Evolutionary conservation across 1,140 invertebrate species (phyloP).

Genomic region (Heterodera carotae): DNA sequence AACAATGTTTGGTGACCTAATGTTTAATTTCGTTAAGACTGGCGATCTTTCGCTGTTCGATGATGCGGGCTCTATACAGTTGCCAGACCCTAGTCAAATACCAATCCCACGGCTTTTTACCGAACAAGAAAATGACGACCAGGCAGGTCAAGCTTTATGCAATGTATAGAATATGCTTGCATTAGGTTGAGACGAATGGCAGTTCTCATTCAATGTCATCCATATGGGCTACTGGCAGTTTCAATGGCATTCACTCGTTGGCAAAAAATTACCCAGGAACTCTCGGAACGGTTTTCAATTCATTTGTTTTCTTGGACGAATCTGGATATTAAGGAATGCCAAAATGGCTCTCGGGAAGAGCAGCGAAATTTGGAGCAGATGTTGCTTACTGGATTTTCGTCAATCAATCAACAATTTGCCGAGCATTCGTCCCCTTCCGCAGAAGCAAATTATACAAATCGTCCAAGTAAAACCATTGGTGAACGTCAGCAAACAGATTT

Average conservation of each 20-base stretch:
- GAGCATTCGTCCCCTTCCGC: too few relatives aligned
- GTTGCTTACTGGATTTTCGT: not conserved
- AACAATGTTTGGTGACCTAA: not conserved
- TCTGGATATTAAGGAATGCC: not conserved
- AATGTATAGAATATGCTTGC: too few relatives aligned
- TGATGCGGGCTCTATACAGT: constrained; percentile 10
- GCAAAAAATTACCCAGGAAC: constrained; percentile 7
- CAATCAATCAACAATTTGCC: not conserved
- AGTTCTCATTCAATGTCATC: constrained; percentile 1
- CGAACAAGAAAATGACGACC: constrained; percentile 2
- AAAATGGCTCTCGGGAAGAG: not conserved
- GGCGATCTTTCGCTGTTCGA: constrained; percentile 25
- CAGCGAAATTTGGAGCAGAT: constrained; percentile 7
- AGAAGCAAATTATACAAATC: not conserved
- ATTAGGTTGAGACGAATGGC: not conserved
- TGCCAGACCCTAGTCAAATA: constrained; percentile 34
- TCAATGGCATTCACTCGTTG: constrained; percentile 16
- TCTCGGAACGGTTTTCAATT: constrained; percentile 3
- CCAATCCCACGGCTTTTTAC: constrained; percentile 19
- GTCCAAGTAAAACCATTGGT: not conserved
- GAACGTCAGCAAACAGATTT: not conserved
- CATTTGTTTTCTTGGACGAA: not conserved
- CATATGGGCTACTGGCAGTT: constrained; percentile 21
- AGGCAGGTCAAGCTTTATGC: not conserved
- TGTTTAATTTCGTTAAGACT: constrained; percentile 26